Evolutionary conservation across 2,888 invertebrate species (phyloP), one percentile per base, ranked within the genome.

Genomic region (Stenolophus ochropezus): DNA sequence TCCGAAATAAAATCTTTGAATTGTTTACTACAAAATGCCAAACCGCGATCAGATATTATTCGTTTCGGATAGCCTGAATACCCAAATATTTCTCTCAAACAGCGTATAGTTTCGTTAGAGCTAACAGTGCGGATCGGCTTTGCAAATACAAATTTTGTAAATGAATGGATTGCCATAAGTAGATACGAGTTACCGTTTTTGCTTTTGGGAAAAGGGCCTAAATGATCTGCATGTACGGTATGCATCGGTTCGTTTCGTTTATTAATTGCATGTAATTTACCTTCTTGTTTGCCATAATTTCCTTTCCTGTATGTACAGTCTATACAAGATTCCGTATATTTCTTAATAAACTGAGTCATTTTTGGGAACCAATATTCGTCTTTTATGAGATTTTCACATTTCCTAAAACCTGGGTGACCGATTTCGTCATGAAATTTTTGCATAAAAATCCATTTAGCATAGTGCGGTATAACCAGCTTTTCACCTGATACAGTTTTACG

Each of bases 221-320:
- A n/a, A n/a, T 61, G 61, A 23, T 61, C 61, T n/a, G 25, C 25
- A 74, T 86, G 86, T 0, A 86, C 16, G 0, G 85, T 86, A 51
- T 86, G 85, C 65, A 86, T 86, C 0, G 61, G 23, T 5, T 61
- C 61, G 16, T 16, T 27, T 61, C 4, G 61, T 61, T 61, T 61
- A n/a, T 61, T 25, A 27, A 25, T 61, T 61, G 56, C 20, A 20
- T 56, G 56, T 56, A 56, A 20, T 56, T 20, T 56, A 56, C 21
- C 56, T 56, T 21, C 56, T 56, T 56, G 21, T 21, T 16, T 56
- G 2, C 56, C 56, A 21, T 56, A 18, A 18, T 21, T 56, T 3
- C 56, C 56, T 3, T 56, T 56, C 2, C 18, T 56, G 56, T 21
- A 21, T 56, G 56, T 21, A 18, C 56, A 56, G 21, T 56, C 56